Evolutionary conservation across 2,888 invertebrate species (phyloP).

Genomic region (Alviniconcha strummeri): DNA sequence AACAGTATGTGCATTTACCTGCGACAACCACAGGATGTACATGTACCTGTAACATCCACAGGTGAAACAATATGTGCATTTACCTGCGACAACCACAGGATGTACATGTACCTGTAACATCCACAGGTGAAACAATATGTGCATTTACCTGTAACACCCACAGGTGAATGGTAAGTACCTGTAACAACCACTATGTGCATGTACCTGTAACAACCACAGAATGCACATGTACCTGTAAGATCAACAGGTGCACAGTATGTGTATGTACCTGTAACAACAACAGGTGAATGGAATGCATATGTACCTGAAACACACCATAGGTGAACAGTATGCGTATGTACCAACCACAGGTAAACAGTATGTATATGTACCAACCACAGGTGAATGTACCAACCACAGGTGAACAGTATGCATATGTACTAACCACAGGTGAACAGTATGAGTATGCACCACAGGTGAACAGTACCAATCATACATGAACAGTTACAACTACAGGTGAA

Average conservation of each 20-base stretch:
- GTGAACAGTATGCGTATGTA: neutral
- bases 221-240: neutral
- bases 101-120: neutral
- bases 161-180: too few relatives aligned
- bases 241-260: neutral
- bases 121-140: neutral
- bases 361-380: too few relatives aligned
- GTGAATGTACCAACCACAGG: neutral
- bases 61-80: neutral
- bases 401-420: neutral
- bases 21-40: slow-evolving; percentile 52
- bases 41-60: neutral
- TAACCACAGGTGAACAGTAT: neutral
- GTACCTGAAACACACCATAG: neutral
- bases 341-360: neutral
- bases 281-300: neutral
- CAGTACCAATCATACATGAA: too few relatives aligned
- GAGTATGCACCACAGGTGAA: neutral
- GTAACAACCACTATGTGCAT: neutral
- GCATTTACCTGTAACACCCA: neutral
- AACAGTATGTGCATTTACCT: slow-evolving; percentile 76
- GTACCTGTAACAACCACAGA: neutral
- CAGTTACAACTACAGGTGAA: too few relatives aligned
- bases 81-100: slow-evolving; percentile 77
- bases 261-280: neutral